Evolutionary conservation across 2,888 invertebrate species (phyloP).

Genomic region (Phasia obesa): DNA sequence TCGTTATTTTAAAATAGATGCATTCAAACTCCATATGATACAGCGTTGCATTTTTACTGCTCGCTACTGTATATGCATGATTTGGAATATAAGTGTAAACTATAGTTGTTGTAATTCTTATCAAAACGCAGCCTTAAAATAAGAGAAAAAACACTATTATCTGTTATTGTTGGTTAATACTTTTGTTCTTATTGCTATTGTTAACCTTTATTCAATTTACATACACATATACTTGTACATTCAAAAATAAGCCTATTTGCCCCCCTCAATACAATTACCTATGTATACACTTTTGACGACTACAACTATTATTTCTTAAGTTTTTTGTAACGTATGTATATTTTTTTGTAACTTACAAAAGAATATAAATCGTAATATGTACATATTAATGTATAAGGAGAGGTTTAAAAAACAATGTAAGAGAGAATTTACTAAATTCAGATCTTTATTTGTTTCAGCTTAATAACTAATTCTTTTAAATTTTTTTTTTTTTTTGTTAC

Average conservation of each 20-base stretch:
- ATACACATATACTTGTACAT: conserved; percentile 1
- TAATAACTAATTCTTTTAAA: conserved; percentile 21
- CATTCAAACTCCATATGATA: no score
- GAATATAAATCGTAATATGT: not conserved
- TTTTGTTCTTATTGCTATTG: conserved; percentile 2
- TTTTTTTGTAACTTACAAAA: not conserved
- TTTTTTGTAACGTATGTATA: not conserved
- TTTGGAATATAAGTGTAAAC: conserved; percentile 2
- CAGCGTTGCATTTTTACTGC: no score
- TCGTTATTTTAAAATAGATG: no score
- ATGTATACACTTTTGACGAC: no score
- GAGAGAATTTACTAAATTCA: conserved; percentile 8
- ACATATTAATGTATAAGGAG: not conserved
- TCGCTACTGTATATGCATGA: no score
- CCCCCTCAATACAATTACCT: not conserved
- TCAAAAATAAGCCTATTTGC: not conserved
- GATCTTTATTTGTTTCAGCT: conserved; percentile 43
- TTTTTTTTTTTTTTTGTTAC: conserved; percentile 13
- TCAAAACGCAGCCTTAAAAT: not conserved
- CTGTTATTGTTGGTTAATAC: conserved; percentile 4
- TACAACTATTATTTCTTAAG: not conserved
- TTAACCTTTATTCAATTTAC: not conserved
- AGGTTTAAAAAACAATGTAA: conserved; percentile 13
- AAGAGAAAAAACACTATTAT: conserved; percentile 8
- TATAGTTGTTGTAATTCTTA: conserved; percentile 39